Conservation (phyloP, 1,140 invertebrate genomes). For the Penaeus chinensis region DNA sequence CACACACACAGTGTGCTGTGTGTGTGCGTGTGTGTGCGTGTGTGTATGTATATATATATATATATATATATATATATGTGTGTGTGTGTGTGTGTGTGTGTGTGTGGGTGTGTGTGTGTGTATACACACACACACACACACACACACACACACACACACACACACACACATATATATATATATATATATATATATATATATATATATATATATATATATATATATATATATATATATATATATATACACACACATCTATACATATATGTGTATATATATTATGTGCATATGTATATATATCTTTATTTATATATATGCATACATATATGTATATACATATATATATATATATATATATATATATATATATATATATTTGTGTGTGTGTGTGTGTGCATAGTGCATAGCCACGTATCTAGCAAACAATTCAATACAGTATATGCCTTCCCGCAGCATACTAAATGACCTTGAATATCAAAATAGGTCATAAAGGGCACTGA, state of each 20-base stretch:
- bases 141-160: not conserved
- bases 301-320: conserved; percentile 22
- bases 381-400: not conserved
- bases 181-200: conserved; percentile 12
- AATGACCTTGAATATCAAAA: too few species aligned
- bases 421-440: not conserved
- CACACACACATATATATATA: not conserved
- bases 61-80: not conserved
- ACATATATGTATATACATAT: not conserved
- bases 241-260: not conserved
- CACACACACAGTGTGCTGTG: too few species aligned
- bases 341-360: not conserved
- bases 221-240: not conserved
- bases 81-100: not conserved
- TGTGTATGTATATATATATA: not conserved
- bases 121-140: not conserved
- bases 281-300: conserved; percentile 15
- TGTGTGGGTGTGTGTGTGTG: not conserved
- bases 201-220: conserved; percentile 6
- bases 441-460: not conserved
- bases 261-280: not conserved
- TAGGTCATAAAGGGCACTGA: too few species aligned
- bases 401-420: not conserved
- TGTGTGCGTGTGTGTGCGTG: too few species aligned
- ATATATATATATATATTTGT: not conserved